A percentile compares a stretch with the other conserved stretches of the same genome.
Evolutionary conservation across 1,140 invertebrate genomes (phyloP).

Genomic region (Drosophila hydei): DNA sequence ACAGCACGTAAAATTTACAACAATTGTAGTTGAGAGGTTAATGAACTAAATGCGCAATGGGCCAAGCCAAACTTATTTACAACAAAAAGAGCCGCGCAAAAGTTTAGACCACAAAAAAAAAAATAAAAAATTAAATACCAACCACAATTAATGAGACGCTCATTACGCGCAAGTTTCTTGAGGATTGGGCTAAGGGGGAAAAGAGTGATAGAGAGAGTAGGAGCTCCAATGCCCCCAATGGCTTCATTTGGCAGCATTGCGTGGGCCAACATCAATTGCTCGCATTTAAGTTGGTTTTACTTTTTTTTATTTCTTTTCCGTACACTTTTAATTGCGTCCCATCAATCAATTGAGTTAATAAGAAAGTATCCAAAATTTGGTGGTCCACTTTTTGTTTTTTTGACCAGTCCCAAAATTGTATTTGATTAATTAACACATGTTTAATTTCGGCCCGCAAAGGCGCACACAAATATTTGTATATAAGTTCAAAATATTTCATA

Average conservation of each 20-base stretch:
- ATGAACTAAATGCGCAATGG: slow-evolving; percentile 79
- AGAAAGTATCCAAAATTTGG: slow-evolving; percentile 10
- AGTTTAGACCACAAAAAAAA: slow-evolving; percentile 23
- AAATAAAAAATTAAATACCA: slow-evolving; percentile 18
- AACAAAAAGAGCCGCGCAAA: slow-evolving; percentile 44
- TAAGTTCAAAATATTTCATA: slow-evolving; percentile 57
- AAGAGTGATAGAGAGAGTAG: not conserved
- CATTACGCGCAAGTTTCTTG: slow-evolving; percentile 59
- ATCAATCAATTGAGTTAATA: slow-evolving; percentile 38
- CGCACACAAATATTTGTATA: slow-evolving; percentile 26
- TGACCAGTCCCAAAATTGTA: slow-evolving; percentile 37
- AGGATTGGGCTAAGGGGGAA: slow-evolving; percentile 33
- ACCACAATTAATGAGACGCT: slow-evolving; percentile 68
- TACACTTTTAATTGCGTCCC: slow-evolving; percentile 26
- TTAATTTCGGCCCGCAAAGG: not conserved
- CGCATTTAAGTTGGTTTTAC: slow-evolving; percentile 27
- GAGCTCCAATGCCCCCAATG: slow-evolving; percentile 29
- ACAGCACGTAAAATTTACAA: slow-evolving; percentile 68
- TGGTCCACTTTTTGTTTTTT: slow-evolving; percentile 15
- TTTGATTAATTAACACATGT: slow-evolving; percentile 64
- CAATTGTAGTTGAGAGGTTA: slow-evolving; percentile 78
- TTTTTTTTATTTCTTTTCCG: slow-evolving; percentile 12
- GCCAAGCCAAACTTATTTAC: slow-evolving; percentile 75
- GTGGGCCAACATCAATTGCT: slow-evolving; percentile 40
- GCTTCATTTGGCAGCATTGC: slow-evolving; percentile 56